Conservation (phyloP, 1,140 invertebrate genomes). For the Drosophila orena region DNA sequence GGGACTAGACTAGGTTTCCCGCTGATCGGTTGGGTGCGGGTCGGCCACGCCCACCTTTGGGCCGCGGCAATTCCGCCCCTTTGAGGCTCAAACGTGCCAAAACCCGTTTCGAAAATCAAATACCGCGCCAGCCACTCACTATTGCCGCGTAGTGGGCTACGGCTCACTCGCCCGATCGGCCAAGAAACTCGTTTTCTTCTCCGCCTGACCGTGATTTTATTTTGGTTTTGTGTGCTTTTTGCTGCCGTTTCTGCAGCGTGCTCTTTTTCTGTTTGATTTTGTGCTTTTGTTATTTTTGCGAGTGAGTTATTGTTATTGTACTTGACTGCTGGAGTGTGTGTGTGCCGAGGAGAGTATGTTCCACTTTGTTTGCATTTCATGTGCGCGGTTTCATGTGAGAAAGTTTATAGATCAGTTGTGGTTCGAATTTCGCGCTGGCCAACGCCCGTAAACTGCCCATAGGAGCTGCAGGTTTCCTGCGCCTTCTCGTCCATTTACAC, state of each 20-base stretch:
- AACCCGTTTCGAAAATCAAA: constrained; percentile 74
- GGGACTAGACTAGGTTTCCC: background rate
- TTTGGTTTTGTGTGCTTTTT: constrained; percentile 60
- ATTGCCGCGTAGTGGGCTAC: constrained; percentile 16
- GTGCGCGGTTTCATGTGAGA: constrained; percentile 49
- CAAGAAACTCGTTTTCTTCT: constrained; percentile 47
- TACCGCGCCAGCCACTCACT: constrained; percentile 41
- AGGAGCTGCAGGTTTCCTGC: constrained; percentile 8
- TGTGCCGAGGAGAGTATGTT: constrained; percentile 31
- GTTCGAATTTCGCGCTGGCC: constrained; percentile 24
- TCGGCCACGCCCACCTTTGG: background rate
- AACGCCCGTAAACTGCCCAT: constrained; percentile 26
- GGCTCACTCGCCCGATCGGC: constrained; percentile 13
- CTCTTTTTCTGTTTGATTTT: constrained; percentile 22
- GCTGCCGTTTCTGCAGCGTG: constrained; percentile 28
- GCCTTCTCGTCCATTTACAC: constrained; percentile 66
- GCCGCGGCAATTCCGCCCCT: constrained; percentile 32
- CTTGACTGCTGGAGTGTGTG: constrained; percentile 26
- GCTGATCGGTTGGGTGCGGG: background rate
- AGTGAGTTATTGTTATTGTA: constrained; percentile 57
- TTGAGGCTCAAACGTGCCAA: constrained; percentile 14
- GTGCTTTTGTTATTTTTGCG: constrained; percentile 17
- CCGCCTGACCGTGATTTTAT: constrained; percentile 73
- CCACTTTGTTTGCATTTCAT: constrained; percentile 63
- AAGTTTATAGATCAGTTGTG: constrained; percentile 23